These are phyloP conservation scores for Vireo griseus DNA, from an alignment of 2,797 vertebrate genomes.

Conservation along the genomic window DNA sequence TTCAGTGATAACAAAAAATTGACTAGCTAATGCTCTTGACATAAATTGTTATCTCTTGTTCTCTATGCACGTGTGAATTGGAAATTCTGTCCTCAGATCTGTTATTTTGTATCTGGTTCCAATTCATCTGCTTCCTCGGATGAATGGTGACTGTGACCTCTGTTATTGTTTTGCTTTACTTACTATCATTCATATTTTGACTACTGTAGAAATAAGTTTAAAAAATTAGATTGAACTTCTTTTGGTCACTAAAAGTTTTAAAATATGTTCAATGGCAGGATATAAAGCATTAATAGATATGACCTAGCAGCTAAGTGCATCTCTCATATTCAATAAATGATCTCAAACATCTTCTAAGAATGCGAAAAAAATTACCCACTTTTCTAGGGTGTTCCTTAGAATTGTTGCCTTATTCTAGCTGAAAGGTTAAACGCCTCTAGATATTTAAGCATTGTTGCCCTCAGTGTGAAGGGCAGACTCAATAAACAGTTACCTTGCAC, in stretches of 20 bases:
- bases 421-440: not conserved
- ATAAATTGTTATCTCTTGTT: not conserved
- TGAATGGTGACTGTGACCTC: not conserved
- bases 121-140: not conserved
- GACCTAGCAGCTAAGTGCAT: not conserved
- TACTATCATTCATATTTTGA: not conserved
- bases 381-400: not conserved
- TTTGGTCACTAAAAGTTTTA: not conserved
- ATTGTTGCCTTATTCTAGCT: not conserved
- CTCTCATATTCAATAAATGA: not conserved
- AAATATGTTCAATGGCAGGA: not conserved
- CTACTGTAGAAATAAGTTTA: not conserved
- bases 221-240: not conserved
- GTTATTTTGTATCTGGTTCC: not conserved
- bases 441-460: not conserved
- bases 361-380: not conserved
- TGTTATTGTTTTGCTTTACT: not conserved
- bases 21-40: not conserved
- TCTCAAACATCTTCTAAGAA: not conserved
- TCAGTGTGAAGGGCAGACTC: not conserved
- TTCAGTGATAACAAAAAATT: not conserved
- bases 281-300: not conserved
- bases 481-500: not conserved
- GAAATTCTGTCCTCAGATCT: not conserved
- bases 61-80: accelerated